These are phyloP conservation scores for Eumeta japonica DNA, from an alignment of 1,140 invertebrate species.

Conservation along the genomic window DNA sequence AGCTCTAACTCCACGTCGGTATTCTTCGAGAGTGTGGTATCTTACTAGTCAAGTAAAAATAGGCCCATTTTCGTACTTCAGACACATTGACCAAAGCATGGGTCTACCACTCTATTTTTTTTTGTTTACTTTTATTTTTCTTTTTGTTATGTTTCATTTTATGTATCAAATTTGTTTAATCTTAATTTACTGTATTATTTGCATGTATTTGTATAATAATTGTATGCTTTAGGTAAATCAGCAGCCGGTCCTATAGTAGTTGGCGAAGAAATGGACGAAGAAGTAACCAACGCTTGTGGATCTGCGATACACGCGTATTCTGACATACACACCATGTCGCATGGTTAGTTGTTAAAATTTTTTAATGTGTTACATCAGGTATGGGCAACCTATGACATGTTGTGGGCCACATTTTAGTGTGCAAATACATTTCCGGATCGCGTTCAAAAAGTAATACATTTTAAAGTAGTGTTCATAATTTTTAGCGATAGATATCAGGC, in stretches of 20 bases:
- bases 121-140: too few species aligned
- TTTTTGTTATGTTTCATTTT: too few species aligned
- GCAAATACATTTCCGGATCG: not conserved
- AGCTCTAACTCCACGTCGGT: too few species aligned
- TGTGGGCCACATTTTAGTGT: not conserved
- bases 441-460: not conserved
- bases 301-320: slow-evolving; percentile 51
- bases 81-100: too few species aligned
- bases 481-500: too few species aligned
- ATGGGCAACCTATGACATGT: not conserved
- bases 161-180: not conserved
- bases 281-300: slow-evolving; percentile 42
- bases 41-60: too few species aligned
- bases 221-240: slow-evolving; percentile 3
- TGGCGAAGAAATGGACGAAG: slow-evolving; percentile 52
- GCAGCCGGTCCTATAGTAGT: slow-evolving; percentile 32
- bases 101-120: too few species aligned
- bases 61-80: too few species aligned
- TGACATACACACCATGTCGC: slow-evolving; percentile 52
- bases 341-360: slow-evolving; percentile 24
- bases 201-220: not conserved
- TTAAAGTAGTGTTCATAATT: not conserved
- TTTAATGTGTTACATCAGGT: not conserved
- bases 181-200: slow-evolving; percentile 2
- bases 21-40: too few species aligned